phyloP scores from a whole-genome alignment of 2,888 invertebrate species.

The Agrochola macilenta region DNA sequence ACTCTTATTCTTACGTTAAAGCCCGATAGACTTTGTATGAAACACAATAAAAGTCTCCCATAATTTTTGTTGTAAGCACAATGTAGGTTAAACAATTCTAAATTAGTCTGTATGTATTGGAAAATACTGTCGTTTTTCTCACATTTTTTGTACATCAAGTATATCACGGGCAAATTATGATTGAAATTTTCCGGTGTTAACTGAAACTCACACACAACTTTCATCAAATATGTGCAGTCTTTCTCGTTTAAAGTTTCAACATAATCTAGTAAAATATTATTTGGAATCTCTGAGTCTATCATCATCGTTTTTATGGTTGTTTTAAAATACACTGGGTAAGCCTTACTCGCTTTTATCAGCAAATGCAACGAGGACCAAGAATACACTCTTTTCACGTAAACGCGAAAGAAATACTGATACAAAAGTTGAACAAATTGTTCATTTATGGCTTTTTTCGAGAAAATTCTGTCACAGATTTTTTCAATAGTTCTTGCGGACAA shows the following conservation, averaged over 20 bases:
- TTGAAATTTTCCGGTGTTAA: conserved; percentile 21
- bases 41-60: conserved; percentile 38
- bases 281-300: conserved; percentile 11
- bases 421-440: conserved; percentile 36
- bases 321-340: conserved; percentile 34
- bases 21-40: conserved; percentile 43
- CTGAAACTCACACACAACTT: conserved; percentile 9
- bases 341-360: conserved; percentile 51
- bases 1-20: conserved; percentile 20
- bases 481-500: conserved; percentile 38
- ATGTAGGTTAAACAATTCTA: background rate
- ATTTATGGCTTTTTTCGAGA: conserved; percentile 25
- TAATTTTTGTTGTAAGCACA: conserved; percentile 40
- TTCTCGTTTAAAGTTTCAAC: conserved; percentile 29
- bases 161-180: conserved; percentile 23
- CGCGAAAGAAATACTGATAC: conserved; percentile 38
- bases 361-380: conserved; percentile 52
- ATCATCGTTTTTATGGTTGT: conserved; percentile 18
- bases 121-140: conserved; percentile 16
- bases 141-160: conserved; percentile 45
- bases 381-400: conserved; percentile 37
- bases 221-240: conserved; percentile 26
- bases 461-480: conserved; percentile 32
- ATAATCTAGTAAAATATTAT: conserved; percentile 47
- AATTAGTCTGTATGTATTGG: conserved; percentile 15